Base-by-base conservation (phyloP, 2,888 invertebrate species). In the Junonia oenone region DNA sequence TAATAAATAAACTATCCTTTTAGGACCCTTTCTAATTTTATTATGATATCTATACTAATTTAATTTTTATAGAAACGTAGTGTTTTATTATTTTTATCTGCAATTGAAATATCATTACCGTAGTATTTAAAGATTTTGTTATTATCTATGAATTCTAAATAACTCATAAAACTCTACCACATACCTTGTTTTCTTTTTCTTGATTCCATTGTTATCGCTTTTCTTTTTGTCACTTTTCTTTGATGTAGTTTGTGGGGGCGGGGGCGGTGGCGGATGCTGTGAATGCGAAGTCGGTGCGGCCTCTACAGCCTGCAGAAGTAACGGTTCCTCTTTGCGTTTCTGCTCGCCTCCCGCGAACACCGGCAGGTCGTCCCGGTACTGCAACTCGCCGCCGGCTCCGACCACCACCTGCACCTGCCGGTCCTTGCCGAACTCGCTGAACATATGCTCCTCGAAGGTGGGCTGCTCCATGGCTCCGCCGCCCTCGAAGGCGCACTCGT, bases 141-240 rank as follows among this genome's bases (percentile, higher is more conserved):
- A 15, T 11, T 14, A 43, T n/a, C n/a, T n/a, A n/a, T n/a, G n/a
- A 43, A 26, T 5, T 2, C 3, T 33, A 33, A 2, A 1, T 33
- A n/a, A 6, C 8, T 26, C 22, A 6, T n/a, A 1, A 26, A 43
- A 22, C 3, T 6, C 2, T 6, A 13, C 14, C 15, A 64, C 75
- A 66, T 79, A 97, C 97, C 97, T 95, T 52, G 97, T 97, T 89
- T 97, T 97, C 85, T 97, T 97, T 88, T 97, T 97, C 81, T 97
- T 97, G 33, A 96, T 95, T 46, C 96, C 96, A 76, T 95, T 96
- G 69, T 95, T 96, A 76, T 96, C 96, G 68, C 92, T 92, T 80
- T 96, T 96, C 83, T 97, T 95, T 80, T 94, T 94, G 53, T 93
- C 94, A 72, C 95, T 95, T 68, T 94, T 94, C 72, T 93, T 94